Conservation (phyloP, 2,888 invertebrate species). For the Abscondita cerata region DNA sequence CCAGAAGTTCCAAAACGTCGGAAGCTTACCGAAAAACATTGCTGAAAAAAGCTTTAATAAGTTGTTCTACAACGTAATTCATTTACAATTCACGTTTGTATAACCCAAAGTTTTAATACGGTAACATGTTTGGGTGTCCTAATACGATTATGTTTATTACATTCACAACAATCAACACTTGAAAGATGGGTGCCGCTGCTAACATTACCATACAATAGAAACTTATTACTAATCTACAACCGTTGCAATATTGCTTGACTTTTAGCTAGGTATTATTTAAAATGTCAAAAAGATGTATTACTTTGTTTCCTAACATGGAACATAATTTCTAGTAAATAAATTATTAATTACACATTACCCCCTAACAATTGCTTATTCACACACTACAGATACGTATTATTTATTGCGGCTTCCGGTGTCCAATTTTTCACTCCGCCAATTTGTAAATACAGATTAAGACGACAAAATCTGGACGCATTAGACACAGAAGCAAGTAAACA, state of each 20-base stretch:
- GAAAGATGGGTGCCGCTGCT: conserved; percentile 42
- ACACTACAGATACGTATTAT: not conserved
- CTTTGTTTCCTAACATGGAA: conserved; percentile 5
- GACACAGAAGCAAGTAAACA: too few relatives aligned
- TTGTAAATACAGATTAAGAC: too few relatives aligned
- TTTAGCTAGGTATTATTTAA: conserved; percentile 26
- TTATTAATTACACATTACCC: not conserved
- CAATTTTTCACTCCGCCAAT: not conserved
- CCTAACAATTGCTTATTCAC: not conserved
- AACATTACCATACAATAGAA: conserved; percentile 47
- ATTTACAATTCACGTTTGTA: too few relatives aligned
- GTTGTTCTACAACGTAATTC: too few relatives aligned
- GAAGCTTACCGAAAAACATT: conserved; percentile 1
- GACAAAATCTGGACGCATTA: too few relatives aligned
- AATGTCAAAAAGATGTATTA: conserved; percentile 20
- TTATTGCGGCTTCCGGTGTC: not conserved
- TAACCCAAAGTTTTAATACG: not conserved
- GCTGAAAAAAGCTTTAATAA: not conserved
- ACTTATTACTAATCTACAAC: conserved; percentile 49
- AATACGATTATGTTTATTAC: conserved; percentile 30
- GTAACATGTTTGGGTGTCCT: conserved; percentile 27
- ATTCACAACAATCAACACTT: conserved; percentile 35
- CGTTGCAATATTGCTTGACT: conserved; percentile 42
- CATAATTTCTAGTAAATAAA: not conserved
- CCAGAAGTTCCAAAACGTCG: conserved; percentile 38